A percentile compares a stretch with the other conserved stretches of the same genome.
Conservation (phyloP, 2,888 invertebrate species). For the Spodoptera littoralis region DNA sequence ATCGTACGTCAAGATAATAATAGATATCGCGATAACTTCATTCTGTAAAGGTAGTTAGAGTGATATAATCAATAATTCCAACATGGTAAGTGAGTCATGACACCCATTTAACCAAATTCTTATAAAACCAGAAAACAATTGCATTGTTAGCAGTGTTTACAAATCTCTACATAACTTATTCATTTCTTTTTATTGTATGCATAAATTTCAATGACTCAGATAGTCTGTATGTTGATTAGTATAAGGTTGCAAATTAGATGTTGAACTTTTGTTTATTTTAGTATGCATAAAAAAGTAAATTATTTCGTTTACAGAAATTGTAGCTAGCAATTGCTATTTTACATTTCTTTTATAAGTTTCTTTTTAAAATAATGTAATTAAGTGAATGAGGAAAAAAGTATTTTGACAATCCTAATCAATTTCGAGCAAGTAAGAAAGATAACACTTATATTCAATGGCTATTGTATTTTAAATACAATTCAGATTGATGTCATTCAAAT, state of each 20-base stretch:
- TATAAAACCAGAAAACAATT: background rate
- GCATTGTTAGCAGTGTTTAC: constrained; percentile 1
- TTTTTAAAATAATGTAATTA: too few species aligned
- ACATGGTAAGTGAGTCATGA: constrained; percentile 30
- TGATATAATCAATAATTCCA: constrained; percentile 33
- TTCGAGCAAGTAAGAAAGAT: too few species aligned
- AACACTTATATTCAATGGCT: too few species aligned
- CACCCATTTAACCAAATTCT: background rate
- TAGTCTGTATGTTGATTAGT: constrained; percentile 18
- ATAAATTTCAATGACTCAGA: background rate
- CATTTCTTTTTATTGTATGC: background rate
- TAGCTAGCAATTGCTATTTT: too few species aligned
- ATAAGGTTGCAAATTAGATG: background rate
- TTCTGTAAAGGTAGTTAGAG: constrained; percentile 5
- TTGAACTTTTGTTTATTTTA: constrained; percentile 6
- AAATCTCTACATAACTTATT: background rate
- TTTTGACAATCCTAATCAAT: too few species aligned
- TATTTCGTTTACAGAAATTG: background rate
- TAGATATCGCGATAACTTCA: constrained; percentile 41
- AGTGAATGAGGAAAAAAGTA: too few species aligned
- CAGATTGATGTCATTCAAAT: too few species aligned
- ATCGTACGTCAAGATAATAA: constrained; percentile 48
- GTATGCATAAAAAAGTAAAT: constrained; percentile 9
- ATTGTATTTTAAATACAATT: too few species aligned
- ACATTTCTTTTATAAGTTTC: too few species aligned